A percentile compares a stretch with the other conserved stretches of the same genome.
Evolutionary conservation across 2,113 vertebrate species (phyloP).

Genomic region (Ochotona princeps): DNA sequence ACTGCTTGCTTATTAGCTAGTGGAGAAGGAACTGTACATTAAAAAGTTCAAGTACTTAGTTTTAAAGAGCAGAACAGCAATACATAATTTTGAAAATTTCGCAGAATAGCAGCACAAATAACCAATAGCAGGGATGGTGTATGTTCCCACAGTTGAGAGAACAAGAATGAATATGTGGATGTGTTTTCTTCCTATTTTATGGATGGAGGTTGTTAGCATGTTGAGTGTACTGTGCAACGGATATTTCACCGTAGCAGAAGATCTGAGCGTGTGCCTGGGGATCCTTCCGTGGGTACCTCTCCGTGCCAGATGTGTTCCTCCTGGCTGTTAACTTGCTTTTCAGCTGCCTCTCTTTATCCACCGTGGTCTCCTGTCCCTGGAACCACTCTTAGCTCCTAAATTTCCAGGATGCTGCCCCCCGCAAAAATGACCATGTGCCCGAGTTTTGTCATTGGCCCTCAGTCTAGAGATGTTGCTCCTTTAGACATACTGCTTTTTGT

Average conservation of each 20-base stretch:
- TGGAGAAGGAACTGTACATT: conserved; percentile 15
- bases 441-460: not conserved
- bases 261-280: not conserved
- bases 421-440: not conserved
- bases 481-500: not conserved
- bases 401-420: not conserved
- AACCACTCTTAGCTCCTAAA: too few relatives aligned
- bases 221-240: not conserved
- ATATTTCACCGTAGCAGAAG: not conserved
- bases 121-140: not conserved
- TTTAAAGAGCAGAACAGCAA: conserved; percentile 29
- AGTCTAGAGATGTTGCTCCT: not conserved
- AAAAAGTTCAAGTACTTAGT: not conserved
- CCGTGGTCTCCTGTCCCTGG: not conserved
- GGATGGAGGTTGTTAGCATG: not conserved
- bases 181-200: not conserved
- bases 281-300: not conserved
- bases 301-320: not conserved
- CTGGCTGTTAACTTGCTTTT: not conserved
- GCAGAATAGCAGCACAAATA: conserved; percentile 22
- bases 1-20: not conserved
- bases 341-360: not conserved
- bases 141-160: not conserved
- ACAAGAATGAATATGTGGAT: not conserved
- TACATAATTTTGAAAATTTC: conserved; percentile 39